Evolutionary conservation across 2,797 vertebrate species (phyloP).

Genomic region (Urocyon cinereoargenteus): DNA sequence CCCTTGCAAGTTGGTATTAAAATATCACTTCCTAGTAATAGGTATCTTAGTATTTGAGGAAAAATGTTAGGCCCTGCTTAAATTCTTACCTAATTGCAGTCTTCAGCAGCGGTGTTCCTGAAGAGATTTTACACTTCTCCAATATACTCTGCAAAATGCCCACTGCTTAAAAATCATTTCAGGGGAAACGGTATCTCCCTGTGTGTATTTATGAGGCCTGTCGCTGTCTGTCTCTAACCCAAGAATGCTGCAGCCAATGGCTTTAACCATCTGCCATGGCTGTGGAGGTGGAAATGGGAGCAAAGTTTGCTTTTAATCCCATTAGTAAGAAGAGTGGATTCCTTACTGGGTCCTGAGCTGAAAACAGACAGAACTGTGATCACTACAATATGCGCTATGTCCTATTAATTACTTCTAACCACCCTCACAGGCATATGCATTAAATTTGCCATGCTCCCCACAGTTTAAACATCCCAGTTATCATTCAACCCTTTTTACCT

Average conservation of each 20-base stretch:
- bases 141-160: neutral
- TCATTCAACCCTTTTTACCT: neutral
- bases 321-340: neutral
- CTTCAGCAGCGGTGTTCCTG: neutral
- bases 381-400: neutral
- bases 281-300: neutral
- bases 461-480: neutral
- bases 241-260: neutral
- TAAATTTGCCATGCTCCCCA: neutral
- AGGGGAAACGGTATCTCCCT: neutral
- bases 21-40: neutral
- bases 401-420: neutral
- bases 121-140: slow-evolving; percentile 9
- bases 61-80: neutral
- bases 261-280: neutral
- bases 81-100: neutral
- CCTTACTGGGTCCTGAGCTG: neutral
- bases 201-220: neutral
- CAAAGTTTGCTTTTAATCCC: slow-evolving; percentile 35
- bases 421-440: neutral
- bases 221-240: neutral
- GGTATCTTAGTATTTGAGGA: neutral
- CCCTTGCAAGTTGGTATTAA: neutral
- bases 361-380: slow-evolving; percentile 20
- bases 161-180: neutral